Evolutionary conservation across 2,888 invertebrate species (phyloP).

Genomic region (Selenia dentaria): DNA sequence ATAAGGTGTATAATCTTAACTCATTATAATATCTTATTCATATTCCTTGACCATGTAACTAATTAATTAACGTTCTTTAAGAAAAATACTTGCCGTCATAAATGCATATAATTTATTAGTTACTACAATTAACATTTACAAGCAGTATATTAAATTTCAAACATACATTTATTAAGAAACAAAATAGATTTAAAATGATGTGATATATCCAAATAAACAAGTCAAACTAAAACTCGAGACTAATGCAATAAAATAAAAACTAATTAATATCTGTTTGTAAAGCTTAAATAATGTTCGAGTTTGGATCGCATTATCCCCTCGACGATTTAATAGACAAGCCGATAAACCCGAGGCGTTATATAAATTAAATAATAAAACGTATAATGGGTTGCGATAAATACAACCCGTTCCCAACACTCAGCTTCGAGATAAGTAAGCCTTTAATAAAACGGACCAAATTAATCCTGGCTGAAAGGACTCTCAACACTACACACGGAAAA

Average conservation of each 20-base stretch:
- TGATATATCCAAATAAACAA: background rate
- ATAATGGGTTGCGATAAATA: constrained; percentile 82
- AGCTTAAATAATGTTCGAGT: constrained; percentile 70
- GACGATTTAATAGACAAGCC: constrained; percentile 80
- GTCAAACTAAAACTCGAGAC: constrained; percentile 8
- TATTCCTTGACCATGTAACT: constrained; percentile 55
- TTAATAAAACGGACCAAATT: constrained; percentile 81
- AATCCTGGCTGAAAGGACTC: constrained; percentile 80
- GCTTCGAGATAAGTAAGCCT: constrained; percentile 76
- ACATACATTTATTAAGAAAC: background rate
- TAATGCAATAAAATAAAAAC: constrained; percentile 56
- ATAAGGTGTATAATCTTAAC: constrained; percentile 53
- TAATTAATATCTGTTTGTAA: constrained; percentile 43
- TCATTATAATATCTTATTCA: constrained; percentile 65
- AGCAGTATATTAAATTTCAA: constrained; percentile 1
- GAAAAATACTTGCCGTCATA: constrained; percentile 61
- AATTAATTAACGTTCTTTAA: constrained; percentile 67
- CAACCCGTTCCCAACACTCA: constrained; percentile 73
- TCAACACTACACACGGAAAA: constrained; percentile 51
- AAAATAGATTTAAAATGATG: background rate
- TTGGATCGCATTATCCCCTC: constrained; percentile 74
- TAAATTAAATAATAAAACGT: constrained; percentile 84
- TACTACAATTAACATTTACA: constrained; percentile 46
- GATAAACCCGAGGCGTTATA: constrained; percentile 79
- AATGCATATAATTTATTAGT: constrained; percentile 43